Evolutionary conservation across 1,140 invertebrate genomes (phyloP), one percentile per base, ranked within the genome.

Genomic region (Neodiprion lecontei): DNA sequence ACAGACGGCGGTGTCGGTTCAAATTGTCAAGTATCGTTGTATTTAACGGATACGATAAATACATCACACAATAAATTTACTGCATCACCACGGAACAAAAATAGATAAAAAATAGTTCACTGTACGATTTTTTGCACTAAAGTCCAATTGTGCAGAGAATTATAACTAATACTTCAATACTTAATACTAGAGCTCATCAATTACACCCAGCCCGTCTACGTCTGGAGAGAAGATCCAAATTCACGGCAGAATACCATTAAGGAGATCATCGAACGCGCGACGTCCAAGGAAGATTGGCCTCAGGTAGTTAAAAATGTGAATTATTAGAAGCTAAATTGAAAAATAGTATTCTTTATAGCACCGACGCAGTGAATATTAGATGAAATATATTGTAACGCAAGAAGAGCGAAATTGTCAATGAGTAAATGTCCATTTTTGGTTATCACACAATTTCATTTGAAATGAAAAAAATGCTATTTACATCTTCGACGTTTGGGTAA

Each of bases 131-230:
- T 40, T 40, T 4, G 28, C 2, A 40, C 28, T 40, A 40, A 3
- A 40, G 28, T 40, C 28, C 28, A 40, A 3, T 40, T 40, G 28
- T 5, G 2, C 5, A 61, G 3, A 61, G 4, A 17, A 61, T 61
- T 9, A 12, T 61, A 61, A 61, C n/a, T 61, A 61, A 61, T 17
- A 61, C 11, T 61, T 61, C n/a, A 61, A 61, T 61, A 17, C 53
- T 77, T 76, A 48, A 76, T 90, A 89, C 11, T 87, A 95, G 96
- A 95, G 87, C 88, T 98, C 61, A 96, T 98, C 73, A 95, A 96
- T 85, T 97, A 95, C 83, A 97, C 96, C 0, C 97, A 99, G 87
- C 97, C 97, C 0, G 95, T 99, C 14, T 97, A 97, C 83, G 97
- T 99, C 11, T 94, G 94, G 90, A 89, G 97, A 67, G 96, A 98